Conservation (phyloP, 2,113 vertebrate species). For the Eolophus roseicapilla region DNA sequence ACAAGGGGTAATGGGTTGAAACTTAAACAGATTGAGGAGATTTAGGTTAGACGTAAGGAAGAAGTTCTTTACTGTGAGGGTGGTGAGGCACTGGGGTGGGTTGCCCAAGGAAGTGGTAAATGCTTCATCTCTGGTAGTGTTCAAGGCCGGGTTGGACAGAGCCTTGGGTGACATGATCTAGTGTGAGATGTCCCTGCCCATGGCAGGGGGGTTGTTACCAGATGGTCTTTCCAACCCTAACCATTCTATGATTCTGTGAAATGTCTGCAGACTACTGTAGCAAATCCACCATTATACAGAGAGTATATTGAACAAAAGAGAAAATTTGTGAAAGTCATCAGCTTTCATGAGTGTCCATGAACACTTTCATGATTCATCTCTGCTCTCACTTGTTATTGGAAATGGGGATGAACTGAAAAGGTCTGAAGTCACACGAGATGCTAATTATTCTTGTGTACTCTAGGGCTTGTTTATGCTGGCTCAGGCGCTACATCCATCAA, state of each 20-base stretch:
- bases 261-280: background rate
- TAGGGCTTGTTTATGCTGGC: constrained; percentile 32
- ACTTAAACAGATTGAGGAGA: background rate
- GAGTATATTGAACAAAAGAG: background rate
- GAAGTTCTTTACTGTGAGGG: background rate
- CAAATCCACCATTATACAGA: background rate
- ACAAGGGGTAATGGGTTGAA: background rate
- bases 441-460: constrained; percentile 47
- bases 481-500: background rate
- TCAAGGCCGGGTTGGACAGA: no score
- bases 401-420: background rate
- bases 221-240: background rate
- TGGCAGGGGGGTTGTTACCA: background rate
- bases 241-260: background rate
- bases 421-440: background rate
- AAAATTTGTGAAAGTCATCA: background rate
- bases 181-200: background rate
- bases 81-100: background rate
- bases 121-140: no score
- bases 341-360: background rate
- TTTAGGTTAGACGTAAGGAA: background rate
- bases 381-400: background rate
- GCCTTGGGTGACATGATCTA: no score
- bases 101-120: background rate
- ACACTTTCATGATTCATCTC: background rate